These are phyloP conservation scores for Drosophila neocordata DNA, from an alignment of 1,140 invertebrate species.

Conservation along the genomic window DNA sequence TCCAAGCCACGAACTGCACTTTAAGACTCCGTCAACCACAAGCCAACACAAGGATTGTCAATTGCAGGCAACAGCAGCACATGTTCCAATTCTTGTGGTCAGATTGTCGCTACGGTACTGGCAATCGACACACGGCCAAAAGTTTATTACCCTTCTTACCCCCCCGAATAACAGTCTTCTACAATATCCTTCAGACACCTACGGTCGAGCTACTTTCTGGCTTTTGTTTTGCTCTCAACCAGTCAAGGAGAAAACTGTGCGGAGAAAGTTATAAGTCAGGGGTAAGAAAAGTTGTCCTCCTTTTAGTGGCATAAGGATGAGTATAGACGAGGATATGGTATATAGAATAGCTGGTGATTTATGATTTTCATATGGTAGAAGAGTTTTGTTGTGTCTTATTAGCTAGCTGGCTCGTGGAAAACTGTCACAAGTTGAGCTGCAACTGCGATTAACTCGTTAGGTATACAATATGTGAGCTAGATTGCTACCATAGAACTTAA, in stretches of 20 bases:
- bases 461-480: constrained; percentile 45
- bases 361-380: constrained; percentile 56
- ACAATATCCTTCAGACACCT: constrained; percentile 19
- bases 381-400: constrained; percentile 54
- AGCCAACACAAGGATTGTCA: constrained; percentile 27
- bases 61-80: constrained; percentile 28
- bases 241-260: background rate
- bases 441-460: constrained; percentile 69
- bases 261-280: constrained; percentile 24
- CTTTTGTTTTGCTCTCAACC: background rate
- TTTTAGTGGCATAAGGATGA: background rate
- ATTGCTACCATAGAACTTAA: constrained; percentile 20
- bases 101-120: constrained; percentile 36
- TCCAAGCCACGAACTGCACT: constrained; percentile 35
- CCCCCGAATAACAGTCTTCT: background rate
- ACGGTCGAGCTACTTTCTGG: background rate
- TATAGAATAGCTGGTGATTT: constrained; percentile 51
- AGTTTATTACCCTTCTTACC: constrained; percentile 49
- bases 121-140: constrained; percentile 61
- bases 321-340: constrained; percentile 12
- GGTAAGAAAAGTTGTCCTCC: constrained; percentile 28
- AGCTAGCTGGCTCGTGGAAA: constrained; percentile 51
- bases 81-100: constrained; percentile 39
- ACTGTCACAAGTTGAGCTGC: constrained; percentile 63
- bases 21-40: constrained; percentile 49